Evolutionary conservation across 2,113 vertebrate genomes (phyloP).

Genomic region (Prionailurus bengalensis): DNA sequence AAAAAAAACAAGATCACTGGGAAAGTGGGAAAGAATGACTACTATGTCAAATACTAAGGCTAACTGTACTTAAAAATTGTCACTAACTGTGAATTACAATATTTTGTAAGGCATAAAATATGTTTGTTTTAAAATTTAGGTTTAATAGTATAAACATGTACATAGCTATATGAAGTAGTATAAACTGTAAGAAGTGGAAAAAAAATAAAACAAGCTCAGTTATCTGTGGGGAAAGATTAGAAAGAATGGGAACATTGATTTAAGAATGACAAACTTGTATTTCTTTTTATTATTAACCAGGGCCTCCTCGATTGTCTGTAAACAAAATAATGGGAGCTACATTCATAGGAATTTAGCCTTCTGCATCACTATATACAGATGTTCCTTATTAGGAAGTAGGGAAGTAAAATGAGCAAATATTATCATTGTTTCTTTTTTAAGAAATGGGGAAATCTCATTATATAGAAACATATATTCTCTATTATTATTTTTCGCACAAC

Average conservation of each 20-base stretch:
- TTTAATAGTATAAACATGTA: not conserved
- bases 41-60: not conserved
- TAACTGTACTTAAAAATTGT: not conserved
- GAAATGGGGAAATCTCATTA: not conserved
- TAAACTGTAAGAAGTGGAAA: not conserved
- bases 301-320: not conserved
- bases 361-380: not conserved
- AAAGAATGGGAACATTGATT: not conserved
- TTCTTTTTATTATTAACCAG: constrained; percentile 8
- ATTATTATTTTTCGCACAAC: not conserved
- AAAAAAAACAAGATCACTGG: not conserved
- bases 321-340: not conserved
- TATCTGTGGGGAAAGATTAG: not conserved
- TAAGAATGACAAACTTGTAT: constrained; percentile 4
- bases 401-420: not conserved
- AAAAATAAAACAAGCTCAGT: not conserved
- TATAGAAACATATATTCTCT: not conserved
- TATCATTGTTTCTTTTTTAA: not conserved
- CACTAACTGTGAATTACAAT: not conserved
- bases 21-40: not conserved
- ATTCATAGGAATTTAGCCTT: not conserved
- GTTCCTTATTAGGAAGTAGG: not conserved
- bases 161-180: not conserved
- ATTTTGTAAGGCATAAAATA: not conserved
- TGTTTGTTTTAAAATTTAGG: not conserved